Base-by-base conservation (phyloP, 2,113 vertebrate species). In the Petrocephalus microphthalmus region DNA sequence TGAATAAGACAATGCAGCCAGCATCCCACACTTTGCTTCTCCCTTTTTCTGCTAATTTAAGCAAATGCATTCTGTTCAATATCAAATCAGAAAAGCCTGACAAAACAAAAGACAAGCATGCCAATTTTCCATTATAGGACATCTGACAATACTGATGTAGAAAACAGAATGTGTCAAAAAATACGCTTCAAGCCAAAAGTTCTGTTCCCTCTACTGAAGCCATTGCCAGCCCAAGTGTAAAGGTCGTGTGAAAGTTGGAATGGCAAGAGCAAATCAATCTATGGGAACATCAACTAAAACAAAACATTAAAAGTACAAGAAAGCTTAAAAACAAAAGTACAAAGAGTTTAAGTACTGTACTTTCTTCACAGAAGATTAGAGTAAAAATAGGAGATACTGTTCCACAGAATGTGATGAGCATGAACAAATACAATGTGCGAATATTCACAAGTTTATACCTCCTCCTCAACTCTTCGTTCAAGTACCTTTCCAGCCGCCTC, bases 351-450 rank as follows among this genome's bases (percentile, higher is more conserved):
- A 88, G 74, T 56, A 82, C 51, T 60, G 74, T 56, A 82, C 51
- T 60, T 71, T 82, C 71, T 88, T 88, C 87, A 82, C 74, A 82
- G 71, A 88, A 88, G 71, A 81, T 88, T 10, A n/a, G 51, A 57
- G 71, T 83, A 82, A 82, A 29, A 88, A 88, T 51, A 88, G 52
- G 51, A 67, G 49, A 88, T 82, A 67, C 74, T 82, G 29, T 83
- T 54, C 29, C 67, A 88, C 52, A 74, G 22, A 83, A 51, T 56
- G 20, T 57, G n/a, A 45, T 20, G 47, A 47, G 49, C 17, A 22
- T 82, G 53, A 45, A 81, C 49, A 88, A 56, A 53, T 33, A 53
- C 13, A n/a, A 52, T 87, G 67, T 87, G 64, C 4, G 15, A 74
- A 29, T 29, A 33, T 81, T 81, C 47, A 51, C 49, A 53, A 81